Conservation (phyloP, 2,113 vertebrate genomes). For the Kryptolebias marmoratus region DNA sequence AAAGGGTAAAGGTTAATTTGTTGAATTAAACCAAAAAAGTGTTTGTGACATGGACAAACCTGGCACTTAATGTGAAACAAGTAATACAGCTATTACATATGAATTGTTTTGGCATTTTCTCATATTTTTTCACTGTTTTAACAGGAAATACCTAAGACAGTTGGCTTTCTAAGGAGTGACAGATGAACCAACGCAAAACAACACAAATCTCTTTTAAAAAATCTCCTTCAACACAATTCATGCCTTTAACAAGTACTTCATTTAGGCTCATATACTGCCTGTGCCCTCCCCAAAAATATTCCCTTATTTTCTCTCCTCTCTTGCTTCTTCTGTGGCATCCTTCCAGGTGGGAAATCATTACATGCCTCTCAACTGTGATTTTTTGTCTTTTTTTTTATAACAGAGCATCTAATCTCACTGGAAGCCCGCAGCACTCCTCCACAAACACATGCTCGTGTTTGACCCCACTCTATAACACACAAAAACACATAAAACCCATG, state of each 20-base stretch:
- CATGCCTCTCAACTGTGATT: slow-evolving; percentile 47
- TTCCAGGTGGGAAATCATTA: slow-evolving; percentile 49
- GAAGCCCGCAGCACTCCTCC: slow-evolving; percentile 30
- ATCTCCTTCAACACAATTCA: slow-evolving; percentile 6
- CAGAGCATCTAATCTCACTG: slow-evolving; percentile 32
- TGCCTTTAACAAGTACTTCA: slow-evolving; percentile 25
- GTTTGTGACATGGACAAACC: slow-evolving; percentile 11
- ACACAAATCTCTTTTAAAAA: slow-evolving; percentile 17
- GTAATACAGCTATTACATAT: too few relatives aligned
- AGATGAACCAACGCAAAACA: slow-evolving; percentile 3
- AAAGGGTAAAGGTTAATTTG: slow-evolving; percentile 20
- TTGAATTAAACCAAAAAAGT: slow-evolving; percentile 8
- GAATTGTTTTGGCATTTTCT: background rate
- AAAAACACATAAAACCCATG: slow-evolving; percentile 19
- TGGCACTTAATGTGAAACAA: background rate
- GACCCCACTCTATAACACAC: slow-evolving; percentile 29
- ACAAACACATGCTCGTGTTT: slow-evolving; percentile 32
- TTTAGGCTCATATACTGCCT: slow-evolving; percentile 25
- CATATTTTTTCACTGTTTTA: background rate
- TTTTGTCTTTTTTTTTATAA: slow-evolving; percentile 41
- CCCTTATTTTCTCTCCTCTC: slow-evolving; percentile 9
- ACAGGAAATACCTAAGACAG: slow-evolving; percentile 3
- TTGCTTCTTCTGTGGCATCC: slow-evolving; percentile 25
- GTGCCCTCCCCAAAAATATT: slow-evolving; percentile 3
- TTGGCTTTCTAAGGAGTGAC: background rate